Evolutionary conservation across 2,113 vertebrate genomes (phyloP), one percentile per base, ranked within the genome.

Genomic region (Chrysochloris asiatica): DNA sequence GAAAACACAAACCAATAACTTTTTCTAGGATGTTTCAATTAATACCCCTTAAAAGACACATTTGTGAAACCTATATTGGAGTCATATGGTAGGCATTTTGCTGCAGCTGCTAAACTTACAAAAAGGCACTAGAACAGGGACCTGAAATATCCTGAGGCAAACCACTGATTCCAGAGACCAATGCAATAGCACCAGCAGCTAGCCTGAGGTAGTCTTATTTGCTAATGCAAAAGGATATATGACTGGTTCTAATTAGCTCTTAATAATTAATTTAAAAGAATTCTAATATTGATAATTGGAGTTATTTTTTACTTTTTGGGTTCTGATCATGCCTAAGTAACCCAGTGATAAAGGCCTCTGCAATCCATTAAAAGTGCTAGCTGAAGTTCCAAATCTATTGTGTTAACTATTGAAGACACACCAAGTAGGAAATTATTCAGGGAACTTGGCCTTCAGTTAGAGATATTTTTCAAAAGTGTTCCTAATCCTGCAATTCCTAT

Each of bases 381-480:
- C 52, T 10, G 30, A 89, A 95, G 56, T 36, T 17, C 82, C 26
- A 19, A 19, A 88, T 77, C 65, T 67, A 89, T 88, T 16, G 59
- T 80, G 3, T 69, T 95, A 78, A 79, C 67, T 36, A 93, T 33
- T 22, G 16, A 92, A 83, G 56, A 9, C 30, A 59, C 89, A 59
- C 79, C 52, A 26, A 59, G 63, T 83, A 94, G 71, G 80, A 83
- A 94, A 86, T 93, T 83, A 85, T 76, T 95, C 75, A 43, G 47
- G 65, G 52, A 63, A 76, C 63, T 76, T 90, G 79, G 82, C 83
- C 38, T 77, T 94, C 65, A 16, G 76, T 36, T 92, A 76, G 43
- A 91, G 67, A 50, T 54, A 92, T 78, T 88, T 86, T 93, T 94
- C 86, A 88, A 30, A 93, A 88, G 83, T 90, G 88, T 79, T 78